Base-by-base conservation (phyloP, 2,888 invertebrate genomes). In the Idaea biselata region DNA sequence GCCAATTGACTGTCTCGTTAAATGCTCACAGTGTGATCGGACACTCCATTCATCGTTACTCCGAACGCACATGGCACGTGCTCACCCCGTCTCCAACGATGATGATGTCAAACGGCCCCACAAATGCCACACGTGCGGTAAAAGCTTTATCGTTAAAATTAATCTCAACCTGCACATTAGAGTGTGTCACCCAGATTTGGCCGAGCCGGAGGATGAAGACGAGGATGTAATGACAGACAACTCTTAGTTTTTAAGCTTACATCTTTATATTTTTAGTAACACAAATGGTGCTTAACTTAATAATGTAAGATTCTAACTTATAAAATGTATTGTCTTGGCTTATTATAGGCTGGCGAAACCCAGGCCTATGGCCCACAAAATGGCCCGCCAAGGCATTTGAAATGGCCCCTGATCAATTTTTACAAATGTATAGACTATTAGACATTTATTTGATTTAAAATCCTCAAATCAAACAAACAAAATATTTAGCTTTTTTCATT, bases 171-270 rank as follows among this genome's bases (percentile, higher is more conserved):
- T 92, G 4, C 92, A 92, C 67, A 91, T 91, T 67, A 72, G 92
- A 63, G 91, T 92, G 1, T 91, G 92, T 68, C 92, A 92, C 68
- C 92, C 92, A 0, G 92, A 92, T 66, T 73, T 92, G 1, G 92
- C 87, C 0, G 92, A 91, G 25, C 91, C 90, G 0, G 92, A 91
- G 60, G 92, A 91, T 16, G 92, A 91, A 0, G 91, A 91, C 1
- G 92, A 91, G n/a, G 90, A 90, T 59, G 88, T 89, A 1, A 88
- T 91, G 89, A 89, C 90, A 18, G 91, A 91, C 69, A 88, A 91
- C 68, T 91, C 91, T 65, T 91, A 90, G 83, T 76, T 72, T 67
- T 75, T 76, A 71, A 11, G 44, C 44, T 44, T 44, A 11, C 11
- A 44, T 14, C 11, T 2, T 44, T 44, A 25, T 44, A 44, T 7